Evolutionary conservation across 2,797 vertebrate genomes (phyloP).

Genomic region (Eutrigla gurnardus): DNA sequence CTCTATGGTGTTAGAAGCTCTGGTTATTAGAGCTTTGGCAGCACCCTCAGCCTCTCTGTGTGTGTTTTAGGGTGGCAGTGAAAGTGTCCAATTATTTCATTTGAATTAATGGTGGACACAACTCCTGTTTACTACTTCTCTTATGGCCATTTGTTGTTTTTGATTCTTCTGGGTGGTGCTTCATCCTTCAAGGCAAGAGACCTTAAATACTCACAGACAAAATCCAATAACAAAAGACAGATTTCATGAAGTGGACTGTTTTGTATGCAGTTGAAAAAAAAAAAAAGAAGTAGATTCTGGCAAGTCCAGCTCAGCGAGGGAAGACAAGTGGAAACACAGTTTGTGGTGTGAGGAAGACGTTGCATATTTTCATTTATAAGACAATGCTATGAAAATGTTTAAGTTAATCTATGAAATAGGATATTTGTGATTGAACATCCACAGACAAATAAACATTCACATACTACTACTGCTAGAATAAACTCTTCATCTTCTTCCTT

Average conservation of each 20-base stretch:
- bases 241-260: slow-evolving; percentile 1
- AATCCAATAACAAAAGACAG: not conserved
- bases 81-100: slow-evolving; percentile 4
- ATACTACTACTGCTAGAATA: not conserved
- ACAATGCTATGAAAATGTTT: not conserved
- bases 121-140: not conserved
- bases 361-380: not conserved
- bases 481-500: not conserved
- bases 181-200: not conserved
- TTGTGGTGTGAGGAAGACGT: not conserved
- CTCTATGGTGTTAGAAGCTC: slow-evolving; percentile 31
- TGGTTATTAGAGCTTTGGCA: slow-evolving; percentile 61
- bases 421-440: not conserved
- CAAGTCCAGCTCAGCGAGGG: not conserved
- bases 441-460: not conserved
- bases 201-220: not conserved
- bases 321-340: not conserved
- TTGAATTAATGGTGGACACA: not conserved
- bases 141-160: slow-evolving; percentile 4
- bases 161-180: not conserved
- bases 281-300: slow-evolving; percentile 2
- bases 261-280: not conserved
- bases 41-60: slow-evolving; percentile 24
- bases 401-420: not conserved
- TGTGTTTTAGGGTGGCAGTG: slow-evolving; percentile 22